A percentile compares a stretch with the other conserved stretches of the same genome.
phyloP scores from a whole-genome alignment of 2,888 invertebrate species.

The Noctua fimbriata region DNA sequence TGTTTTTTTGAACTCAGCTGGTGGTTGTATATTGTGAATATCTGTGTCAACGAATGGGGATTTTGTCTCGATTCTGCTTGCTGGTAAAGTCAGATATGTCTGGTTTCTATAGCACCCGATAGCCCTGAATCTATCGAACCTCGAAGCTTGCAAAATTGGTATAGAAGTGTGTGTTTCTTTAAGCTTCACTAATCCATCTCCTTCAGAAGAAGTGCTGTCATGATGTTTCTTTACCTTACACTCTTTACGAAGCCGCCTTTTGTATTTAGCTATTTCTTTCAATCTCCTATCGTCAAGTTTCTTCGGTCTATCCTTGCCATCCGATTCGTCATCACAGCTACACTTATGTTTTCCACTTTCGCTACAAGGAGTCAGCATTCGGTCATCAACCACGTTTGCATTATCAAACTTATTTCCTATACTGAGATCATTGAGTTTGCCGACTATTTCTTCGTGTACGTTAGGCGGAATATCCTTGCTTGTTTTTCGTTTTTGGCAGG shows the following conservation, averaged over 20 bases:
- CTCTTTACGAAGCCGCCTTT: slow-evolving; percentile 85
- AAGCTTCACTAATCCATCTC: slow-evolving; percentile 75
- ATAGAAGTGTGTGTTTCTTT: slow-evolving; percentile 86
- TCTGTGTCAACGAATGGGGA: slow-evolving; percentile 82
- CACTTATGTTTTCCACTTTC: slow-evolving; percentile 95
- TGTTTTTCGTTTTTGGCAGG: slow-evolving; percentile 82
- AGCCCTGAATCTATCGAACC: slow-evolving; percentile 86
- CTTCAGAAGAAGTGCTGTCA: slow-evolving; percentile 87
- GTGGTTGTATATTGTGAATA: slow-evolving; percentile 67
- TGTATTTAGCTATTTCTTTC: slow-evolving; percentile 88
- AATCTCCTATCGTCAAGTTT: slow-evolving; percentile 83
- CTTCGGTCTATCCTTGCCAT: slow-evolving; percentile 81
- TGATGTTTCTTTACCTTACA: slow-evolving; percentile 83
- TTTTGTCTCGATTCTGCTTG: slow-evolving; percentile 82
- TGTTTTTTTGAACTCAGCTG: slow-evolving; percentile 81
- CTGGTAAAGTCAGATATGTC: slow-evolving; percentile 85
- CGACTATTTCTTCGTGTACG: slow-evolving; percentile 82
- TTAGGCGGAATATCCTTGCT: slow-evolving; percentile 79
- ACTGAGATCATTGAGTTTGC: slow-evolving; percentile 87
- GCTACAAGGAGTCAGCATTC: slow-evolving; percentile 93
- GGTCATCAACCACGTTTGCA: slow-evolving; percentile 91
- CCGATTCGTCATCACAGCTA: slow-evolving; percentile 93
- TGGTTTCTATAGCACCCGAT: slow-evolving; percentile 88
- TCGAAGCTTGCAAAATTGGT: slow-evolving; percentile 87
- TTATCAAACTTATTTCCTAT: slow-evolving; percentile 76